Percentiles rank a stretch among this genome's conserved stretches.
Conservation (phyloP, 2,888 invertebrate genomes). For the Coremacera marginata region DNA sequence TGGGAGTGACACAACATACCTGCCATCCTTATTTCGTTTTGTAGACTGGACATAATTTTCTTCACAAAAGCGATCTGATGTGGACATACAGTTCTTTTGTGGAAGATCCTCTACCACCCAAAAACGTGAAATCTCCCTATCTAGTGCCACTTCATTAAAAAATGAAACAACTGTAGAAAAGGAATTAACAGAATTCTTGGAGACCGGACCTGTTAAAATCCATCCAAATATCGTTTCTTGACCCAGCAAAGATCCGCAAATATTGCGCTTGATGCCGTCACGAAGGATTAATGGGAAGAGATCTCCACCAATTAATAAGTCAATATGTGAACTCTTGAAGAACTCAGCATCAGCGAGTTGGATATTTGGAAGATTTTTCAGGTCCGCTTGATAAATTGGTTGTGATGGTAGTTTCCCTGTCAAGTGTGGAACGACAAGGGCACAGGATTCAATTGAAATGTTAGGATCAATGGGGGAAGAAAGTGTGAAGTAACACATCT, state of each 20-base stretch:
- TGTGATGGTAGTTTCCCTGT: neutral
- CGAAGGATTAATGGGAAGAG: neutral
- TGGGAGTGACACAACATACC: neutral
- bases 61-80: slow-evolving; percentile 24
- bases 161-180: neutral
- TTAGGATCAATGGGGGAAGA: no score
- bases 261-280: slow-evolving; percentile 3
- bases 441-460: neutral
- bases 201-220: neutral
- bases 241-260: neutral
- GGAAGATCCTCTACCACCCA: slow-evolving; percentile 32
- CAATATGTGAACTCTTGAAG: neutral
- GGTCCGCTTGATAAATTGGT: neutral
- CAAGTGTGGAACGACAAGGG: neutral
- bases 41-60: neutral
- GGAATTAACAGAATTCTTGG: neutral
- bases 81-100: neutral
- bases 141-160: slow-evolving; percentile 28
- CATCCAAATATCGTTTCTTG: slow-evolving; percentile 5
- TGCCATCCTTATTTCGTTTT: neutral
- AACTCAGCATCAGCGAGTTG: neutral
- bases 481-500: no score
- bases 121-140: slow-evolving; percentile 33
- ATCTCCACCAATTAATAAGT: slow-evolving; percentile 3
- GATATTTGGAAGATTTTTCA: neutral